These are phyloP conservation scores for Zoanthus gigantus DNA, from an alignment of 92 coral and sea anemone species.

Conservation along the genomic window DNA sequence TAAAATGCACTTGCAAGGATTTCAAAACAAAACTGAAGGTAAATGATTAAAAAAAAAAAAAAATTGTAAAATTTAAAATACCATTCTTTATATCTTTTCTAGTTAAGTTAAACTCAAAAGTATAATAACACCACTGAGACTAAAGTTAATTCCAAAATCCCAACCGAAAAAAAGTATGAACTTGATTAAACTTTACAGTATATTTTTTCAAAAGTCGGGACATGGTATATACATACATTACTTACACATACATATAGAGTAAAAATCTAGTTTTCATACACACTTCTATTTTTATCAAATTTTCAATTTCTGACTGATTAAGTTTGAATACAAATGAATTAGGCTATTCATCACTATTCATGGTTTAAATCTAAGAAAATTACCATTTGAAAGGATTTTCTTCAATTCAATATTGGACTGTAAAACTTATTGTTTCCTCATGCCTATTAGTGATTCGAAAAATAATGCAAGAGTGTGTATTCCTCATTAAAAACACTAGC, in stretches of 20 bases:
- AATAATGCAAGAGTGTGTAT: background rate
- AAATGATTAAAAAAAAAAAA: too few relatives aligned
- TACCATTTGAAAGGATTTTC: slow-evolving; percentile 2
- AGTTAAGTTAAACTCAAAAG: too few relatives aligned
- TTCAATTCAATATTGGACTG: background rate
- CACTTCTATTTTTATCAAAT: background rate
- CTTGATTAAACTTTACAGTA: too few relatives aligned
- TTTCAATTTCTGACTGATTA: background rate
- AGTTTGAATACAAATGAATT: background rate
- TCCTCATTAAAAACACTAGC: background rate
- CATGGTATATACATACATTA: too few relatives aligned
- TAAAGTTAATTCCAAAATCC: too few relatives aligned
- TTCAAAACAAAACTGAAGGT: too few relatives aligned
- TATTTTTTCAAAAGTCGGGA: too few relatives aligned
- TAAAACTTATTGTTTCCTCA: background rate
- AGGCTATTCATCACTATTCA: background rate
- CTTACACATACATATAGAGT: background rate
- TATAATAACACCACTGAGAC: too few relatives aligned
- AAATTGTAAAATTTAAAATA: too few relatives aligned
- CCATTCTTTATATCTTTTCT: too few relatives aligned
- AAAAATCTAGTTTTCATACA: background rate
- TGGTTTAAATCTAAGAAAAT: background rate
- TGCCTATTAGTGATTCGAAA: background rate
- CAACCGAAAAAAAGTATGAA: too few relatives aligned
- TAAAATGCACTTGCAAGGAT: too few relatives aligned